Evolutionary conservation across 2,888 invertebrate genomes (phyloP).

Genomic region (Nasonia oneida): DNA sequence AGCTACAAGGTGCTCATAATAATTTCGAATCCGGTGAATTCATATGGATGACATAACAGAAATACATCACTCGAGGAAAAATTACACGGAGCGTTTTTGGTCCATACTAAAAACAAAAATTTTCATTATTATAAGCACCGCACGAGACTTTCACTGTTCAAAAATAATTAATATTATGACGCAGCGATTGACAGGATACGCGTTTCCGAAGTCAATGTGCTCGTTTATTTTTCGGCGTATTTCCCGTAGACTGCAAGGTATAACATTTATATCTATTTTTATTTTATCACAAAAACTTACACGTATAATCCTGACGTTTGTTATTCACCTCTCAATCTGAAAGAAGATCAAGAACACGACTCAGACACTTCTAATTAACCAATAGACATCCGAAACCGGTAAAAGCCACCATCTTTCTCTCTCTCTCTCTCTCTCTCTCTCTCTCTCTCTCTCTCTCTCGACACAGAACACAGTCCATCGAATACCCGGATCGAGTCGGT

Average conservation of each 20-base stretch:
- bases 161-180: constrained; percentile 28
- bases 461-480: constrained; percentile 5
- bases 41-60: constrained; percentile 11
- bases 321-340: not conserved
- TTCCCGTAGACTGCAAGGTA: not conserved
- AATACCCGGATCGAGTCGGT: not conserved
- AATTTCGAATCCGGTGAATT: constrained; percentile 13
- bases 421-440: not conserved
- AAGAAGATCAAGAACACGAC: not conserved
- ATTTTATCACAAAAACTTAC: not conserved
- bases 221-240: not conserved
- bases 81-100: not conserved
- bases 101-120: constrained; percentile 3
- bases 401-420: not conserved
- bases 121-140: not conserved
- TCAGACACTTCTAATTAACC: constrained; percentile 48
- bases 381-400: constrained; percentile 46
- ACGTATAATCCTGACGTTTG: not conserved
- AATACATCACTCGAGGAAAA: not conserved
- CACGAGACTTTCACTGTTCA: constrained; percentile 7
- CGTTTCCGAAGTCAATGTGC: not conserved
- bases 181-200: constrained; percentile 12
- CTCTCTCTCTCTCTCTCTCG: not conserved
- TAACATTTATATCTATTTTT: not conserved
- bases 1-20: not conserved